A percentile compares a stretch with the other conserved stretches of the same genome.
phyloP scores from a whole-genome alignment of 2,888 invertebrate genomes.

The Neelides folsomi region DNA sequence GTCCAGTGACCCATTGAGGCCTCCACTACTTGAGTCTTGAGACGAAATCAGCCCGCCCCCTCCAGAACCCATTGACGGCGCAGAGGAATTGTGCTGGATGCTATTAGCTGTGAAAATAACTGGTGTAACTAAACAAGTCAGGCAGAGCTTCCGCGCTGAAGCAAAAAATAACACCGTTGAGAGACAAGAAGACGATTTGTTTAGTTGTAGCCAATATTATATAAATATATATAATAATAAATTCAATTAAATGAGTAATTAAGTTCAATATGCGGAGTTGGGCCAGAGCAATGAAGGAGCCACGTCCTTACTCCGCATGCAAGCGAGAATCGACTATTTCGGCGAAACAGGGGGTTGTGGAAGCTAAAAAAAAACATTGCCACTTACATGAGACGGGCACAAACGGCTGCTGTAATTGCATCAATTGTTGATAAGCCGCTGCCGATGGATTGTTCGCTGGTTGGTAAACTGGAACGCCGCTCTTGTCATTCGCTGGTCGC shows the following conservation, averaged over 20 bases:
- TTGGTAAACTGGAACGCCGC: conserved; percentile 90
- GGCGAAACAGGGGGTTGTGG: conserved; percentile 1
- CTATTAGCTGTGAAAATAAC: conserved; percentile 34
- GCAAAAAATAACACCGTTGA: conserved; percentile 19
- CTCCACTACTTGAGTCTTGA: neutral
- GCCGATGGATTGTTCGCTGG: conserved; percentile 47
- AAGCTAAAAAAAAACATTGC: conserved; percentile 35
- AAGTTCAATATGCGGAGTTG: conserved; percentile 3
- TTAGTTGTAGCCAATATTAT: neutral
- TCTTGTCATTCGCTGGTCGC: conserved; percentile 83
- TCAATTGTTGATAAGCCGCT: conserved; percentile 89
- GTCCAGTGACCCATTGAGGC: neutral
- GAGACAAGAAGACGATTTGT: conserved; percentile 3
- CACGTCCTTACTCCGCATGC: conserved; percentile 10
- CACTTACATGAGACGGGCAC: conserved; percentile 99
- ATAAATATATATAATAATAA: neutral
- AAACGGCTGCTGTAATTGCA: conserved; percentile 77
- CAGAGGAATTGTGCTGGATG: conserved; percentile 23
- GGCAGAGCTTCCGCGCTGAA: conserved; percentile 22
- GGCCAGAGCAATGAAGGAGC: conserved; percentile 11
- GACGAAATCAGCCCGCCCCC: conserved; percentile 1
- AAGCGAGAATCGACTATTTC: conserved; percentile 8
- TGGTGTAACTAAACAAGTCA: conserved; percentile 33
- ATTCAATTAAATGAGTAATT: neutral
- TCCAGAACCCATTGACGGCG: conserved; percentile 7